Percentiles rank a stretch among this genome's conserved stretches.
phyloP scores from a whole-genome alignment of 1,140 invertebrate species.

The Physella acuta region DNA sequence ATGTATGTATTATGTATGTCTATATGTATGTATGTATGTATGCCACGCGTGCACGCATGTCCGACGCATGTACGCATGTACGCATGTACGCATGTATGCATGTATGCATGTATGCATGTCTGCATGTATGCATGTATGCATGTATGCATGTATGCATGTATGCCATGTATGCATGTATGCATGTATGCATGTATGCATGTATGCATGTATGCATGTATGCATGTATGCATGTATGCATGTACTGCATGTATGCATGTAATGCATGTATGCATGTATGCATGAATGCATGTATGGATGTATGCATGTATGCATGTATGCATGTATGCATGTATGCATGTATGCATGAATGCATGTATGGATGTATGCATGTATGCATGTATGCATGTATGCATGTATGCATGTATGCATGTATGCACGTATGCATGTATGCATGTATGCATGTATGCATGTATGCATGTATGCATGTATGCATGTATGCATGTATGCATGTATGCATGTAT shows the following conservation, averaged over 20 bases:
- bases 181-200: background rate
- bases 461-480: slow-evolving; percentile 32
- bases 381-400: slow-evolving; percentile 30
- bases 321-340: slow-evolving; percentile 17
- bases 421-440: slow-evolving; percentile 5
- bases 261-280: too few relatives aligned
- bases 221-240: too few relatives aligned
- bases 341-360: slow-evolving; percentile 27
- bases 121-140: slow-evolving; percentile 5
- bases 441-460: slow-evolving; percentile 28
- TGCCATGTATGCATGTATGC: too few relatives aligned
- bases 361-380: slow-evolving; percentile 11
- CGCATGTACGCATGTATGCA: too few relatives aligned
- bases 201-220: background rate
- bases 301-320: background rate
- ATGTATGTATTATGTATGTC: too few relatives aligned
- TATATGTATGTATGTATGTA: too few relatives aligned
- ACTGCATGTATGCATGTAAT: too few relatives aligned
- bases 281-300: too few relatives aligned
- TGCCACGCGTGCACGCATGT: too few relatives aligned
- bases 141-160: background rate
- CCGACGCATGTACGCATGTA: too few relatives aligned
- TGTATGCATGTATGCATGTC: slow-evolving; percentile 1
- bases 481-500: slow-evolving; percentile 31
- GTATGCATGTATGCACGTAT: slow-evolving; percentile 29